These are phyloP conservation scores for Dynastes maya DNA, from an alignment of 2,888 invertebrate species.

Conservation along the genomic window DNA sequence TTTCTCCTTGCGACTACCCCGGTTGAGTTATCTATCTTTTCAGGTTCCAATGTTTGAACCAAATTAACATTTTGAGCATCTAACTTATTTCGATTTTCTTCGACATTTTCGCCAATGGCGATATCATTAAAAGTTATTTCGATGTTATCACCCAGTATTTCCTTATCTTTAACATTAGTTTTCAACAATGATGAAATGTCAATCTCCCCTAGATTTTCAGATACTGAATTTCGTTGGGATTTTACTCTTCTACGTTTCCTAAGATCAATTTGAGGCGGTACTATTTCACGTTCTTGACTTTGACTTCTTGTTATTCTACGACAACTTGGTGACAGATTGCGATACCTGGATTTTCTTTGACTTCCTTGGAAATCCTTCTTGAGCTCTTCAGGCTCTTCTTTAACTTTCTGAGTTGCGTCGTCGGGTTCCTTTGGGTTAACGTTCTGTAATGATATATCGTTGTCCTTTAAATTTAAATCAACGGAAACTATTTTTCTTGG, in stretches of 20 bases:
- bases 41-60: not conserved
- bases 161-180: slow-evolving; percentile 4
- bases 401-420: not conserved
- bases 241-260: slow-evolving; percentile 8
- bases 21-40: not conserved
- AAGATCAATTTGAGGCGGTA: not conserved
- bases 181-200: slow-evolving; percentile 11
- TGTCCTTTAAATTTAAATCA: not conserved
- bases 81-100: not conserved
- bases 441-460: not conserved
- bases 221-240: slow-evolving; percentile 18
- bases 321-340: not conserved
- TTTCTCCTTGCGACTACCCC: not conserved
- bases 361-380: not conserved
- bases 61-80: not conserved
- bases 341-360: not conserved
- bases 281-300: slow-evolving; percentile 31
- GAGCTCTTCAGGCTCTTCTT: not conserved
- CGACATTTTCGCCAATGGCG: not conserved
- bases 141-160: not conserved
- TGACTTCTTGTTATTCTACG: slow-evolving; percentile 39
- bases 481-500: not conserved
- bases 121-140: not conserved
- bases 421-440: too few species aligned
- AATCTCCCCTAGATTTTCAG: slow-evolving; percentile 17